A percentile compares a stretch with the other conserved stretches of the same genome.
These are phyloP conservation scores for Brachystomella parvula DNA, from an alignment of 1,140 invertebrate species.

Conservation along the genomic window DNA sequence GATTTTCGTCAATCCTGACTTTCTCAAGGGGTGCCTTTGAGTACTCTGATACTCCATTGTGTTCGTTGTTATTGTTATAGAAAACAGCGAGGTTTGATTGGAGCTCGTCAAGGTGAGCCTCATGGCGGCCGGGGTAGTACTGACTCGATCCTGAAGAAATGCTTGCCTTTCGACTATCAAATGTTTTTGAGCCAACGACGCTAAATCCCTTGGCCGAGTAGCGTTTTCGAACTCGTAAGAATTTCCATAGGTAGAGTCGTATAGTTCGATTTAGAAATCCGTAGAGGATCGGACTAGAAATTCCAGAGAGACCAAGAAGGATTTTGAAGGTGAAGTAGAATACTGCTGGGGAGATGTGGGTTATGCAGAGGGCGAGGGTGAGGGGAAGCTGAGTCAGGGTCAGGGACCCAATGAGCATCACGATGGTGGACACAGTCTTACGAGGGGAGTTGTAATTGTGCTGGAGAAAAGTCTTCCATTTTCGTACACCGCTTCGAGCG, in stretches of 20 bases:
- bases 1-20: too few relatives aligned
- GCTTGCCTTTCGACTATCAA: conserved; percentile 19
- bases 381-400: conserved; percentile 31
- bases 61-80: not conserved
- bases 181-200: not conserved
- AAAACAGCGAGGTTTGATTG: not conserved
- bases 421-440: conserved; percentile 30
- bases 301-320: conserved; percentile 16
- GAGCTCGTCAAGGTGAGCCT: not conserved
- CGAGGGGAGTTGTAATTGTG: conserved; percentile 30
- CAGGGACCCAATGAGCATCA: conserved; percentile 26
- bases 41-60: not conserved
- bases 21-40: too few relatives aligned
- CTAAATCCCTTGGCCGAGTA: not conserved
- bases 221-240: conserved; percentile 15
- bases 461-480: conserved; percentile 28
- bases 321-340: conserved; percentile 24
- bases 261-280: conserved; percentile 35
- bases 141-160: conserved; percentile 24
- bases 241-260: conserved; percentile 26
- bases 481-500: not conserved
- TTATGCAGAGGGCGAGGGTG: conserved; percentile 17
- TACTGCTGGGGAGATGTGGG: not conserved
- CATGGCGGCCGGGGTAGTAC: not conserved
- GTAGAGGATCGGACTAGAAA: conserved; percentile 33